Evolutionary conservation across 2,797 vertebrate species (phyloP).

Genomic region (Pyrocephalus nanus): DNA sequence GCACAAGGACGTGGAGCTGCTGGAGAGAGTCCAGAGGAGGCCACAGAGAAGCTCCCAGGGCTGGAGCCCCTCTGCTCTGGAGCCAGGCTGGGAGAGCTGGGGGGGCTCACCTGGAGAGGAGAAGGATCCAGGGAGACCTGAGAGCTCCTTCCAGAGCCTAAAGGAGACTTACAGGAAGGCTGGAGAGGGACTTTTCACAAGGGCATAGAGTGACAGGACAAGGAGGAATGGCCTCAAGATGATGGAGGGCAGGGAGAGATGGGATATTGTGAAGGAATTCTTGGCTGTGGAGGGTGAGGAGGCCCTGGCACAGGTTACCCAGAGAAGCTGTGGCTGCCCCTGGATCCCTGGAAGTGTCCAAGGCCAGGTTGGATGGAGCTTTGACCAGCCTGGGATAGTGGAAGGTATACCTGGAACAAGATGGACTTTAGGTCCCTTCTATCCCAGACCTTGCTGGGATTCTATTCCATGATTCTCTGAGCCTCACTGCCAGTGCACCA

Average conservation of each 20-base stretch:
- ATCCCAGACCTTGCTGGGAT: not conserved
- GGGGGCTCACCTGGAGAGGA: not conserved
- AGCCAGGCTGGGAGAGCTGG: not conserved
- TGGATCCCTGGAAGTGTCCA: not conserved
- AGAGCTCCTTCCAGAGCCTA: rapidly evolving
- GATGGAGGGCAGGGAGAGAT: not conserved
- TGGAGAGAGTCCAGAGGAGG: not conserved
- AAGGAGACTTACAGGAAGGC: not conserved
- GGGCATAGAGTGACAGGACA: rapidly evolving
- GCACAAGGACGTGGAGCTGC: rapidly evolving
- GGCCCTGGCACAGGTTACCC: not conserved
- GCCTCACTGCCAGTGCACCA: rapidly evolving
- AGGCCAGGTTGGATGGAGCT: rapidly evolving
- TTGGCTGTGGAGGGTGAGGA: rapidly evolving
- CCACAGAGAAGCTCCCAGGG: rapidly evolving
- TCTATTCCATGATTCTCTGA: not conserved
- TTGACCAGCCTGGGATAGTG: rapidly evolving
- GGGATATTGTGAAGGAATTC: not conserved
- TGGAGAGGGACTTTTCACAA: not conserved
- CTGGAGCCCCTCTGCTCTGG: not conserved
- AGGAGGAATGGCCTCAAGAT: not conserved
- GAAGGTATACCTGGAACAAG: not conserved
- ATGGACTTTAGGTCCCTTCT: not conserved
- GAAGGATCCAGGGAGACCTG: not conserved
- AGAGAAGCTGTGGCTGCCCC: not conserved